These are phyloP conservation scores for Machimus atricapillus DNA, from an alignment of 2,888 invertebrate species.

Conservation along the genomic window DNA sequence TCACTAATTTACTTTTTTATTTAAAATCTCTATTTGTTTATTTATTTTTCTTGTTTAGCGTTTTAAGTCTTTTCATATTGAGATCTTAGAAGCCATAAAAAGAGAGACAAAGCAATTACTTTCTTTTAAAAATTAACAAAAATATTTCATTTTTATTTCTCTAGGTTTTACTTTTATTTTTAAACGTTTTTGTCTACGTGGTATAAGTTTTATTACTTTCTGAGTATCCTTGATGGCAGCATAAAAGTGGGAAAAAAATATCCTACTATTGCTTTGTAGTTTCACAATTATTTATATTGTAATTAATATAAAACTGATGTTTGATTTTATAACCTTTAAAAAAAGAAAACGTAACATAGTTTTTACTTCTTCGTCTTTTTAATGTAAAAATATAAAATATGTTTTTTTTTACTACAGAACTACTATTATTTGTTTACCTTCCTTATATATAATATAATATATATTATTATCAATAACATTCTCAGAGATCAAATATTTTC, in stretches of 20 bases:
- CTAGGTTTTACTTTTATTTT: background rate
- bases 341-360: background rate
- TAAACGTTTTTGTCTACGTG: background rate
- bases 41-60: background rate
- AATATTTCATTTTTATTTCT: background rate
- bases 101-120: background rate
- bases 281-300: background rate
- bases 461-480: background rate
- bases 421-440: background rate
- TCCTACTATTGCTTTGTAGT: constrained; percentile 20
- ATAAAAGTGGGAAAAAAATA: constrained; percentile 22
- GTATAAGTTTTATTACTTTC: background rate
- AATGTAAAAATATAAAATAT: background rate
- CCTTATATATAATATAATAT: background rate
- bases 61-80: constrained; percentile 20
- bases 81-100: constrained; percentile 32
- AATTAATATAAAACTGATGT: too few species aligned
- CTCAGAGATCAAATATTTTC: background rate
- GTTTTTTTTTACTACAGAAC: background rate
- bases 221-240: background rate
- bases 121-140: background rate
- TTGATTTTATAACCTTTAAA: background rate
- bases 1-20: background rate
- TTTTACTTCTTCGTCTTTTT: background rate
- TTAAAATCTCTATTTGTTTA: background rate